Evolutionary conservation across 30 jellyfish, hydroid and myxozoan genomes (phyloP).

Genomic region (Hydra vulgaris): DNA sequence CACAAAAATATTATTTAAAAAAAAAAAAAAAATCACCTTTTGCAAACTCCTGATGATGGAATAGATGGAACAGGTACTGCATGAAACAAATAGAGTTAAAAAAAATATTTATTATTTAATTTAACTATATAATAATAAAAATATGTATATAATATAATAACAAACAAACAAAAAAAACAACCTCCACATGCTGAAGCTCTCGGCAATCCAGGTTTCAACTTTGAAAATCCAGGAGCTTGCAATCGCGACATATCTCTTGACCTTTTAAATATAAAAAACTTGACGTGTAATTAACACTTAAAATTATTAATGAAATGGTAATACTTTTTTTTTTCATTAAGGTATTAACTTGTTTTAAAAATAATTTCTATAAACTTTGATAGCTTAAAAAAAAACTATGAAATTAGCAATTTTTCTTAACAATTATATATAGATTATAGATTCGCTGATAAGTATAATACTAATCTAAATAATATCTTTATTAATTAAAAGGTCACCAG

Average conservation of each 20-base stretch:
- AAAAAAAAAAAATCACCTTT: too few relatives aligned
- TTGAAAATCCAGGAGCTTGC: constrained; percentile 52
- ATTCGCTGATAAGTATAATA: too few relatives aligned
- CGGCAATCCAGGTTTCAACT: constrained; percentile 30
- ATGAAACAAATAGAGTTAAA: too few relatives aligned
- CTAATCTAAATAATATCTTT: too few relatives aligned
- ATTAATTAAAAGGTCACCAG: too few relatives aligned
- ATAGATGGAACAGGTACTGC: too few relatives aligned
- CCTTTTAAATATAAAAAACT: background rate
- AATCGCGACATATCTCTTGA: constrained; percentile 40
- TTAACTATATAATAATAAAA: background rate
- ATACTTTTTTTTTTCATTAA: too few relatives aligned
- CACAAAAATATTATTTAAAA: too few relatives aligned
- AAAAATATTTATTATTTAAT: background rate
- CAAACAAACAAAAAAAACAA: background rate
- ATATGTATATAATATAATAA: background rate
- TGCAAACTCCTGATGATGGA: too few relatives aligned
- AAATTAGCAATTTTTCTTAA: too few relatives aligned
- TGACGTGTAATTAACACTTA: background rate
- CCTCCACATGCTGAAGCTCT: constrained; percentile 2
- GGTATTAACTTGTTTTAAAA: too few relatives aligned
- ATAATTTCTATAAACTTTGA: background rate
- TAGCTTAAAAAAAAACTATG: background rate
- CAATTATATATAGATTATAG: too few relatives aligned
- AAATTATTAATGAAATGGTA: background rate